Percentiles rank a stretch among this genome's conserved stretches.
Conservation (phyloP, 2,888 invertebrate species). For the Reticulitermes lucifugus region DNA sequence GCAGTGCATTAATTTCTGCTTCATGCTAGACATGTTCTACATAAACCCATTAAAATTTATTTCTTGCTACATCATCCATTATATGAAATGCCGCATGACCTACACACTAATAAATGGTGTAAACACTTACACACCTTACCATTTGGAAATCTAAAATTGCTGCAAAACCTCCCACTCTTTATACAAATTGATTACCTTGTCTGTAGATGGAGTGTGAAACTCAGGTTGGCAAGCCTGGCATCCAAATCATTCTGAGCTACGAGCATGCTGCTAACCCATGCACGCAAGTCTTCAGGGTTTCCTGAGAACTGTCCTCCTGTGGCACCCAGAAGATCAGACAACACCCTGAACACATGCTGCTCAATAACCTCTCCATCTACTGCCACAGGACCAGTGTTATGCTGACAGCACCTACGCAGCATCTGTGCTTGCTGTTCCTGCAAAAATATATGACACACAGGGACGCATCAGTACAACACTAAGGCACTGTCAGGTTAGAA, state of each 20-base stretch:
- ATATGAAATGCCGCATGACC: too few species aligned
- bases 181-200: conserved; percentile 14
- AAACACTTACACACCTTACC: too few species aligned
- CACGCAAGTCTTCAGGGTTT: conserved; percentile 58
- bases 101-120: too few species aligned
- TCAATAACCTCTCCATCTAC: conserved; percentile 12
- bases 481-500: too few species aligned
- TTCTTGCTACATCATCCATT: too few species aligned
- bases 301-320: conserved; percentile 50
- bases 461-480: neutral
- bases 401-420: conserved; percentile 47
- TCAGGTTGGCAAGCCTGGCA: conserved; percentile 67
- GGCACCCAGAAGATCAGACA: conserved; percentile 54
- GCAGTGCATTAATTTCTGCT: too few species aligned
- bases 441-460: neutral
- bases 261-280: conserved; percentile 71
- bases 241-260: conserved; percentile 74
- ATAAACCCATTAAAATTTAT: too few species aligned
- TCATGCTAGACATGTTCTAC: too few species aligned
- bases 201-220: conserved; percentile 60
- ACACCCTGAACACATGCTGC: conserved; percentile 17
- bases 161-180: too few species aligned
- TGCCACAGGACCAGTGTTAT: neutral
- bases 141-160: too few species aligned
- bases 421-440: conserved; percentile 57